phyloP scores from a whole-genome alignment of 2,888 invertebrate species.

The Drosophila villosipedis region DNA sequence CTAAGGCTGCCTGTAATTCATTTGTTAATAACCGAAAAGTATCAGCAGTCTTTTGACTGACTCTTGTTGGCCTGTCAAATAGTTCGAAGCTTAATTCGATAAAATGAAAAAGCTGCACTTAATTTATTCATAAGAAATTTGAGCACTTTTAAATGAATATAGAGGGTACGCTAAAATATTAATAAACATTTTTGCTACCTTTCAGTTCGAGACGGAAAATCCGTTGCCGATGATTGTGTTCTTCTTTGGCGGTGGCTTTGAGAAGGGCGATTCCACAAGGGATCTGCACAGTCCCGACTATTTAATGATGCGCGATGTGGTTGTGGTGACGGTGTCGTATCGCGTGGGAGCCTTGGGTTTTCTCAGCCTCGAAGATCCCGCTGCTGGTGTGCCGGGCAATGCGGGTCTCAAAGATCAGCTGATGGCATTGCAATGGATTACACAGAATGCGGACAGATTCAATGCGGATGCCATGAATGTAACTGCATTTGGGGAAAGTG shows the following conservation, averaged over 20 bases:
- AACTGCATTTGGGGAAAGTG: slow-evolving; percentile 86
- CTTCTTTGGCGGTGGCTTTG: slow-evolving; percentile 86
- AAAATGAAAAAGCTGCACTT: neutral
- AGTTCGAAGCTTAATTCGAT: neutral
- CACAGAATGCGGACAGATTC: slow-evolving; percentile 85
- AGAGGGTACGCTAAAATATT: neutral
- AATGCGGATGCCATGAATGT: slow-evolving; percentile 86
- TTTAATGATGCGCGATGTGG: slow-evolving; percentile 85
- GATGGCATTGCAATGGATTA: slow-evolving; percentile 86
- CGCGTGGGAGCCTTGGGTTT: slow-evolving; percentile 86
- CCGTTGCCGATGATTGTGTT: slow-evolving; percentile 85
- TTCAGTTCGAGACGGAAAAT: slow-evolving; percentile 48
- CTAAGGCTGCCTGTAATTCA: neutral
- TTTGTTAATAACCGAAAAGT: neutral
- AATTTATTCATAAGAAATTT: neutral
- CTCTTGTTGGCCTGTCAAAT: neutral
- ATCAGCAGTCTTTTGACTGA: neutral
- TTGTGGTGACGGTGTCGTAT: slow-evolving; percentile 85
- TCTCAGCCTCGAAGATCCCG: slow-evolving; percentile 84
- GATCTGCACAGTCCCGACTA: slow-evolving; percentile 85
- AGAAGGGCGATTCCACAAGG: slow-evolving; percentile 83
- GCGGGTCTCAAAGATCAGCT: slow-evolving; percentile 86
- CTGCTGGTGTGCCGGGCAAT: slow-evolving; percentile 86
- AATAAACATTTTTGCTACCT: neutral
- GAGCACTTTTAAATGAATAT: neutral